Conservation (phyloP, 2,113 vertebrate species). For the Chrysochloris asiatica region DNA sequence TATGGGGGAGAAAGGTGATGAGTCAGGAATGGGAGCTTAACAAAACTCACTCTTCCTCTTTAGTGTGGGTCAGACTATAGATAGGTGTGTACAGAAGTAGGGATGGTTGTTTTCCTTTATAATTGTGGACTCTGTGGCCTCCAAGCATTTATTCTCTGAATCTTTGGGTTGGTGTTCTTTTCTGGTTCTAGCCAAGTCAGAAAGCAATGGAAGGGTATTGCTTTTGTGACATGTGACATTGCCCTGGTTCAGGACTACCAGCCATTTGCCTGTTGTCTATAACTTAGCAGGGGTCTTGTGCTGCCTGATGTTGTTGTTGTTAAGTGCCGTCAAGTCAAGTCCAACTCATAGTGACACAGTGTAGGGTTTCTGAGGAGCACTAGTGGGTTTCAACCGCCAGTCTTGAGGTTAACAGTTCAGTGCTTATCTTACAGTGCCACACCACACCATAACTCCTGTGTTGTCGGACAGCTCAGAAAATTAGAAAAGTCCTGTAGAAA, state of each 20-base stretch:
- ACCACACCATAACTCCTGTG: background rate
- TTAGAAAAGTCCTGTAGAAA: slow-evolving; percentile 20
- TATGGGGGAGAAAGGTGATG: background rate
- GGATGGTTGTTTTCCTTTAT: background rate
- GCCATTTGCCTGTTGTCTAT: background rate
- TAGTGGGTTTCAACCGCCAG: too few species aligned
- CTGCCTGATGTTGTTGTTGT: too few species aligned
- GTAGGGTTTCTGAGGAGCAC: too few species aligned
- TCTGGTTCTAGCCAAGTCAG: background rate
- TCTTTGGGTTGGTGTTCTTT: background rate
- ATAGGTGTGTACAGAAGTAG: background rate
- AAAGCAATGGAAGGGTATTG: background rate
- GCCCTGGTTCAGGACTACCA: background rate
- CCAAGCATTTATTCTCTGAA: background rate
- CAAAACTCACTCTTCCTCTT: background rate
- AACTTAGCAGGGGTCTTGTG: background rate
- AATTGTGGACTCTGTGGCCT: background rate
- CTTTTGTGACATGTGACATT: background rate
- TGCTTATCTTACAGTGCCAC: too few species aligned
- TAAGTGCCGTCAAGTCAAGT: too few species aligned
- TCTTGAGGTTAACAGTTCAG: too few species aligned
- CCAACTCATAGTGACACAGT: too few species aligned
- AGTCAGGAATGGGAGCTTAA: slow-evolving; percentile 24
- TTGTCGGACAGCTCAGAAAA: background rate
- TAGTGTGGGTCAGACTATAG: background rate